A percentile compares a stretch with the other conserved stretches of the same genome.
Conservation (phyloP, 2,113 vertebrate species). For the Grallaria varia region DNA sequence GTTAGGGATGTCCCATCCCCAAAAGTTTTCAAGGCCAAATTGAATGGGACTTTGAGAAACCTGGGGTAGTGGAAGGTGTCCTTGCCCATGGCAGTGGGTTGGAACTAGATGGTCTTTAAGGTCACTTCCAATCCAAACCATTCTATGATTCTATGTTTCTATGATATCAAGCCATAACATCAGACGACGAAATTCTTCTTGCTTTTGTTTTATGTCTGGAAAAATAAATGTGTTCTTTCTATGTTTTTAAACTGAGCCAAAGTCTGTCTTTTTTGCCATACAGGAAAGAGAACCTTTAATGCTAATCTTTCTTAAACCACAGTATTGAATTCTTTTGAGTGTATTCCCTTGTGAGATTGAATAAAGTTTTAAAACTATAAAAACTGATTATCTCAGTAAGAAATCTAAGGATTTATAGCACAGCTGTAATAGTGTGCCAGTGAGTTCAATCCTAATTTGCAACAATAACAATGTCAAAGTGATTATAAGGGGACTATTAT, state of each 20-base stretch:
- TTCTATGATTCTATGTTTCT: neutral
- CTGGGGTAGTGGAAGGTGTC: neutral
- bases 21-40: neutral
- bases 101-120: neutral
- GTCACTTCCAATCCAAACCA: rapidly evolving
- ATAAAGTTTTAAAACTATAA: neutral
- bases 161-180: neutral
- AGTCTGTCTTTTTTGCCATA: neutral
- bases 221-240: neutral
- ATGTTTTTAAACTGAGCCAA: neutral
- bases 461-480: neutral
- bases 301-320: neutral
- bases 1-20: neutral
- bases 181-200: neutral
- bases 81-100: neutral
- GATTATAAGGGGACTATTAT: neutral
- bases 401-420: neutral
- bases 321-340: neutral
- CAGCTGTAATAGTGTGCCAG: neutral
- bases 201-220: neutral
- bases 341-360: neutral
- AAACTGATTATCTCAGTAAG: neutral
- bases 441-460: neutral
- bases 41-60: neutral
- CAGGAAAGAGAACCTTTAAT: neutral